Evolutionary conservation across 2,113 vertebrate genomes (phyloP).

Genomic region (Sterna hirundo): DNA sequence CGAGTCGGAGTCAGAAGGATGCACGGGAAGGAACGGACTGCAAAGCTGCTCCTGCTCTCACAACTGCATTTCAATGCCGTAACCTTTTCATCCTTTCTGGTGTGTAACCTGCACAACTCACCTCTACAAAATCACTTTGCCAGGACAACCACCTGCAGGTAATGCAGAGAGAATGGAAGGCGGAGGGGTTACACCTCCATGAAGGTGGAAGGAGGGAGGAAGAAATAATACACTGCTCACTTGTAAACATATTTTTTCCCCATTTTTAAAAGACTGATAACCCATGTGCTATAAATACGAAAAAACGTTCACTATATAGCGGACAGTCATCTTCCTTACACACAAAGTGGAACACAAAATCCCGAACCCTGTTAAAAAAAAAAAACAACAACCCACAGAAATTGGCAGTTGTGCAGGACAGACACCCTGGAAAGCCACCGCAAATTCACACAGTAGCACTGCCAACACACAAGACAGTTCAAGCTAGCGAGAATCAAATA

Average conservation of each 20-base stretch:
- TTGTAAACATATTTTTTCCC: not conserved
- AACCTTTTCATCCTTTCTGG: not conserved
- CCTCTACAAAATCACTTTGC: not conserved
- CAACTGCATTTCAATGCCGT: not conserved
- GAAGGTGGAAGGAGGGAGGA: not conserved
- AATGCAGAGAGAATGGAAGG: not conserved
- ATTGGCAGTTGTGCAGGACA: not conserved
- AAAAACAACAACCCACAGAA: not conserved
- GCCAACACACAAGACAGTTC: slow-evolving; percentile 2
- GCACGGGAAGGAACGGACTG: not conserved
- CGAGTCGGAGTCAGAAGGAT: not conserved
- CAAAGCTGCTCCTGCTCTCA: not conserved
- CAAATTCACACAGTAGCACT: slow-evolving; percentile 18
- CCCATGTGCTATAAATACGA: not conserved
- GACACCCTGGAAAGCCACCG: slow-evolving; percentile 32
- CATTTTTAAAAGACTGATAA: not conserved
- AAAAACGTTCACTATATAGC: not conserved
- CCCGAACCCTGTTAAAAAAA: not conserved
- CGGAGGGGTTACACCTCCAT: not conserved
- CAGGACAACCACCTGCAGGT: not conserved
- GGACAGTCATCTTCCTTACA: not conserved
- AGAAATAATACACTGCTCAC: not conserved
- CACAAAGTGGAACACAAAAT: not conserved
- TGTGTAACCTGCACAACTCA: not conserved
- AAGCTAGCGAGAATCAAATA: slow-evolving; percentile 36